Conservation (phyloP, 2,888 invertebrate genomes). For the Eucera pruinosa region DNA sequence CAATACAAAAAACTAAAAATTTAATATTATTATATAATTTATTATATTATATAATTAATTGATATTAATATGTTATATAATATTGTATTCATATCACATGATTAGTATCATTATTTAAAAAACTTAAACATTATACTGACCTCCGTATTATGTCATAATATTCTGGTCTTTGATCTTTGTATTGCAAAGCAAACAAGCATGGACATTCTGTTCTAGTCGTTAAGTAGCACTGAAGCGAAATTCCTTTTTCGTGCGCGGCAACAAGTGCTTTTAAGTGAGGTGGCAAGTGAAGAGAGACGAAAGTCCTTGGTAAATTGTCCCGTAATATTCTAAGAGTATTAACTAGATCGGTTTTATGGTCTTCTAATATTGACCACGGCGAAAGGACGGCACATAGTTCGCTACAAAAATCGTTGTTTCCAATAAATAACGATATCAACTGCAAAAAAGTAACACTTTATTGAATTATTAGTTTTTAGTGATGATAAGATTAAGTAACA, state of each 20-base stretch:
- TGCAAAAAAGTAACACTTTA: too few species aligned
- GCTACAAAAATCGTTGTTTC: slow-evolving; percentile 87
- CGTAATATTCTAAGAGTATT: slow-evolving; percentile 85
- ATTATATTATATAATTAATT: too few species aligned
- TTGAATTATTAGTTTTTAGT: too few species aligned
- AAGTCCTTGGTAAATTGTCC: slow-evolving; percentile 87
- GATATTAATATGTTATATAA: too few species aligned
- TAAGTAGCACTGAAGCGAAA: slow-evolving; percentile 82
- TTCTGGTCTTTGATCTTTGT: slow-evolving; percentile 75
- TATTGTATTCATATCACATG: too few species aligned
- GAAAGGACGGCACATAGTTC: slow-evolving; percentile 85
- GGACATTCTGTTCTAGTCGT: slow-evolving; percentile 86
- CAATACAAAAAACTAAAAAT: not conserved
- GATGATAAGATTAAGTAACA: too few species aligned
- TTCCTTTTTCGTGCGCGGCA: slow-evolving; percentile 79
- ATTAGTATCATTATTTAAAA: too few species aligned
- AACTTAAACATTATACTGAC: slow-evolving; percentile 63
- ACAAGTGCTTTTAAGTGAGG: slow-evolving; percentile 84
- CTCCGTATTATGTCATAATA: slow-evolving; percentile 85
- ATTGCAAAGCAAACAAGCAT: slow-evolving; percentile 85
- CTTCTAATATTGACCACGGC: slow-evolving; percentile 82
- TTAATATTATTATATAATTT: too few species aligned
- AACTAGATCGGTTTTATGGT: slow-evolving; percentile 85
- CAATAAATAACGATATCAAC: slow-evolving; percentile 87
- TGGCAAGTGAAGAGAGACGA: slow-evolving; percentile 86